phyloP scores from a whole-genome alignment of 2,113 vertebrate genomes.

The Corythoichthys intestinalis region DNA sequence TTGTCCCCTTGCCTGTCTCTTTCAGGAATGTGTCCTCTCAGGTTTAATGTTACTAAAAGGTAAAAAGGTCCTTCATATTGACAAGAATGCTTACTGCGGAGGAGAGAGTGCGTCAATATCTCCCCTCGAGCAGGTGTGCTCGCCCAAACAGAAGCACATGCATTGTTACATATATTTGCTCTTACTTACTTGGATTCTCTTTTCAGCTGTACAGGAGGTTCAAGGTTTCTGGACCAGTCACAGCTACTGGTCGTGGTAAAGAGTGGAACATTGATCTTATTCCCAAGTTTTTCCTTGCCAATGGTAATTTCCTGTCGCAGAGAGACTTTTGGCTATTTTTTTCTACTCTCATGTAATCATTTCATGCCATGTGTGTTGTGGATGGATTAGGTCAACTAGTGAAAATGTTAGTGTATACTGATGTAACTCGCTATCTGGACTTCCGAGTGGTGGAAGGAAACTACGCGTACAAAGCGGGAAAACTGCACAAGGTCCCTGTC shows the following conservation, averaged over 20 bases:
- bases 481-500: conserved; percentile 91
- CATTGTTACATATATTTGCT: not conserved
- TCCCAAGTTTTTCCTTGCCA: conserved; percentile 74
- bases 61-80: conserved; percentile 78
- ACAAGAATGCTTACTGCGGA: conserved; percentile 72
- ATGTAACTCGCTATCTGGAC: conserved; percentile 94
- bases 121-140: conserved; percentile 69
- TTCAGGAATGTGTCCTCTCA: conserved; percentile 76
- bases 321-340: not conserved
- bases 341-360: not conserved
- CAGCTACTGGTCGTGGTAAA: conserved; percentile 61
- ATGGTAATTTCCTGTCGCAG: conserved; percentile 48
- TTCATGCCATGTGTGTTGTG: conserved; percentile 6
- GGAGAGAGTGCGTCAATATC: conserved; percentile 72
- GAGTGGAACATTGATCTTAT: conserved; percentile 78
- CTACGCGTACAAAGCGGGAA: conserved; percentile 88
- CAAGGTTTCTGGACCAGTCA: conserved; percentile 50
- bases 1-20: conserved; percentile 3
- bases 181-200: not conserved
- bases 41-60: conserved; percentile 72
- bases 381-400: conserved; percentile 83
- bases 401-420: conserved; percentile 90
- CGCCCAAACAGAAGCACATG: not conserved
- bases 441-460: conserved; percentile 95
- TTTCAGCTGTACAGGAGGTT: conserved; percentile 71